Evolutionary conservation across 1,140 invertebrate species (phyloP), one percentile per base, ranked within the genome.

Genomic region (Pantala flavescens): DNA sequence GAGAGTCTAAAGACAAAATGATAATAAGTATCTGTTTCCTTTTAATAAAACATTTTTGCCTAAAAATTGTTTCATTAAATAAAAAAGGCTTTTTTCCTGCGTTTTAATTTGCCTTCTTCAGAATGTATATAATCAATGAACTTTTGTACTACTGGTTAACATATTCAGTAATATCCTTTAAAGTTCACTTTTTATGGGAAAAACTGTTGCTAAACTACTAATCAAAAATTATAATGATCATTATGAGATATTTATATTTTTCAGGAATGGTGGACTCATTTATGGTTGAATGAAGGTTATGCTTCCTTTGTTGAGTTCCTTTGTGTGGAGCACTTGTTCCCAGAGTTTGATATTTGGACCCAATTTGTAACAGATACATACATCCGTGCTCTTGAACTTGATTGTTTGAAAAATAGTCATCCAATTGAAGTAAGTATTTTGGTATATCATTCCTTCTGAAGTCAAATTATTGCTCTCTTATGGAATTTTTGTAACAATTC

Each of bases 251-350:
- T 36, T 5, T 28, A 70, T 71, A 74, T 74, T 75, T 36, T 36
- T 42, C 76, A 84, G 81, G 82, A 86, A 78, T 88, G 86, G 86
- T 89, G 87, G 87, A 85, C 83, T 75, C 83, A 89, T 80, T 79
- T 90, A 23, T 96, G 94, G 94, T 82, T 98, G 0, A 97, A 97
- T 82, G 95, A 97, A 81, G 95, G 95, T 5, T 97, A 97, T 81
- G 94, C 95, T 10, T 91, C 91, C 0, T 96, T 95, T 83, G 90
- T 94, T 3, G 92, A 95, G 81, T 96, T 92, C 79, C 83, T 97
- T 0, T 97, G 94, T 83, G 90, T 93, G 14, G 91, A 92, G 78
- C 89, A 92, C 83, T 83, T 96, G 10, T 96, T 97, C 80, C 93
- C 94, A 0, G 91, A 96, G 78, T 97, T 94, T 85, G 91, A 97